Base-by-base conservation (phyloP, 2,113 vertebrate genomes). In the Nicator chloris region DNA sequence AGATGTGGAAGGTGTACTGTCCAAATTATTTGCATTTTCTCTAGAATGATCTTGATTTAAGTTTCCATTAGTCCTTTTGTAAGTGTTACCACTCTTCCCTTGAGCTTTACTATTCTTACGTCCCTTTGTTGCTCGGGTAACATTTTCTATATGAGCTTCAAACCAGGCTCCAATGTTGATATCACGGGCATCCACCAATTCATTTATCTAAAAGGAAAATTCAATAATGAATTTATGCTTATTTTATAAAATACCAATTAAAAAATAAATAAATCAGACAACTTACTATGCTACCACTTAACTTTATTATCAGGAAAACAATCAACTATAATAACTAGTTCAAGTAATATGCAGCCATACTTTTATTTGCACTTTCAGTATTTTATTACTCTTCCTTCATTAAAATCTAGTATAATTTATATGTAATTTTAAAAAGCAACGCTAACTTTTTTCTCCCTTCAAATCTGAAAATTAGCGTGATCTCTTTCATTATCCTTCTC, bases 181-280 rank as follows among this genome's bases (percentile, higher is more conserved):
- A 95, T 99, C 99, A 96, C 99, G 98, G 90, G 99, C 99, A 98
- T 99, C 99, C 98, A 99, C 99, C 98, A 99, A 97, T 97, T 99
- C 99, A 21, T 99, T 99, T 96, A 99, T 99, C 99, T 99, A 97
- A 89, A 98, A 97, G 60, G 26, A 91, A 97, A 96, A 94, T 97
- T 94, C 82, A 79, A 91, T 80, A 97, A 97, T 96, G 28, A 97
- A 91, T 96, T 91, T 91, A 96, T 44, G 15, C 14, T 93, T 68
- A 15, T 65, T 81, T 79, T 70, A 47, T 47, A 42, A 30, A 49
- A 65, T 10, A 9, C 3, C 8, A 28, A 28, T 27, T 39, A 87
- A 59, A 70, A 53, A 68, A 42, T 42, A 50, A 71, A 59, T 13
- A 60, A 57, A 42, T 17, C n/a, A 40, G 13, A 77, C 37, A 72